phyloP scores from a whole-genome alignment of 2,888 invertebrate species.

The Epirrita christyi region DNA sequence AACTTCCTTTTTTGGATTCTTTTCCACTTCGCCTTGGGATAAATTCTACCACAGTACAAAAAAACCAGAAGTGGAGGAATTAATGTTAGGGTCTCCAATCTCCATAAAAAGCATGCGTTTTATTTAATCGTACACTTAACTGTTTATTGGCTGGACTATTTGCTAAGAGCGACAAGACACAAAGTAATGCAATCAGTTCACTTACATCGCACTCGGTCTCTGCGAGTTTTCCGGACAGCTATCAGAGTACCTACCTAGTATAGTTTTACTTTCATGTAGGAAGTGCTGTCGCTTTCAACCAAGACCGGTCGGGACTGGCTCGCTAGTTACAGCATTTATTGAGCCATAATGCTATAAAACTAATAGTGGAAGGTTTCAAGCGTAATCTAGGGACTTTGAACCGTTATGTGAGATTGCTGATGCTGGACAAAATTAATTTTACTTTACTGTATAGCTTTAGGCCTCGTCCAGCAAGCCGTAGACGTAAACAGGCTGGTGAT shows the following conservation, averaged over 20 bases:
- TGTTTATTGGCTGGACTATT: conserved; percentile 27
- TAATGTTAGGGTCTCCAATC: too few relatives aligned
- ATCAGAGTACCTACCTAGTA: conserved; percentile 46
- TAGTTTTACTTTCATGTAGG: conserved; percentile 83
- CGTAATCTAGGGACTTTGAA: conserved; percentile 25
- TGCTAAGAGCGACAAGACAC: conserved; percentile 32
- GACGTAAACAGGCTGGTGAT: too few relatives aligned
- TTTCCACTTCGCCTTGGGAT: too few relatives aligned
- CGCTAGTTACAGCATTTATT: conserved; percentile 48
- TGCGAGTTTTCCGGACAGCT: conserved; percentile 67
- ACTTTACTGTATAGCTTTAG: too few relatives aligned
- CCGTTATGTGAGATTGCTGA: not conserved
- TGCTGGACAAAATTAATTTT: conserved; percentile 2
- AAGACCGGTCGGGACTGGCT: conserved; percentile 73
- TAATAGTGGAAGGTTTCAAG: conserved; percentile 33
- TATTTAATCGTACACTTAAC: too few relatives aligned
- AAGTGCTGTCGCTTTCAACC: conserved; percentile 82
- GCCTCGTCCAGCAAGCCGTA: too few relatives aligned
- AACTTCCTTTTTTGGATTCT: too few relatives aligned
- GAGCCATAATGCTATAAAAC: conserved; percentile 30
- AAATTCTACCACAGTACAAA: too few relatives aligned
- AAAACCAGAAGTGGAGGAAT: too few relatives aligned
- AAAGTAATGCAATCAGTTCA: conserved; percentile 29
- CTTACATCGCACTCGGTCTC: conserved; percentile 32
- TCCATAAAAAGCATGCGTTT: too few relatives aligned